A percentile compares a stretch with the other conserved stretches of the same genome.
Evolutionary conservation across 30 jellyfish, hydroid and myxozoan species (phyloP).

Genomic region (Haliclystus octoradiatus): DNA sequence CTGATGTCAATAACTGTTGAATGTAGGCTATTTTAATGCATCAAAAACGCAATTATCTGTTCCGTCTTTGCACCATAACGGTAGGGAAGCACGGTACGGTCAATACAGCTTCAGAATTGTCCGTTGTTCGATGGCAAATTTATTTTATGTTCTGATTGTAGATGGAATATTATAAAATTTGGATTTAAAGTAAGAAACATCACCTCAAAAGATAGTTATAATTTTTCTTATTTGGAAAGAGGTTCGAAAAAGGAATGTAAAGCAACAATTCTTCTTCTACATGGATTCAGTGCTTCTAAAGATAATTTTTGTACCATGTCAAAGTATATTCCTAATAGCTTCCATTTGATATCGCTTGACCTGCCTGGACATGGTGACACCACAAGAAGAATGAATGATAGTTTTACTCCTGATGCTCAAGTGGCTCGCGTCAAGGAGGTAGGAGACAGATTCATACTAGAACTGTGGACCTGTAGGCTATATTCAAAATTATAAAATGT

Average conservation of each 20-base stretch:
- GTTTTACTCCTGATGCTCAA: conserved; percentile 10
- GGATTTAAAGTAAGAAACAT: not conserved
- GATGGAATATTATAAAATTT: not conserved
- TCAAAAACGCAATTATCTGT: too few species aligned
- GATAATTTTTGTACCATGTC: conserved; percentile 42
- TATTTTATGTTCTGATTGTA: too few species aligned
- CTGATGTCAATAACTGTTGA: too few species aligned
- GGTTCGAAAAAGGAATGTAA: conserved; percentile 24
- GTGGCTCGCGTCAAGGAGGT: conserved; percentile 4
- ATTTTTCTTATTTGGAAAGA: conserved; percentile 39
- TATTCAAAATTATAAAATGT: not conserved
- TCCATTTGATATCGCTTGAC: conserved; percentile 57
- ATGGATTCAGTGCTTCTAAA: conserved; percentile 65
- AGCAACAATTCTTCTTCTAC: conserved; percentile 40
- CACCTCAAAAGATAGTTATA: not conserved
- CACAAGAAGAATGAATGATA: conserved; percentile 39
- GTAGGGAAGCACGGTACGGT: too few species aligned
- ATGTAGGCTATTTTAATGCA: too few species aligned
- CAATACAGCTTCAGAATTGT: too few species aligned
- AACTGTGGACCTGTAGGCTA: not conserved
- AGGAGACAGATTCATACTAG: not conserved
- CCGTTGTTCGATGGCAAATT: too few species aligned
- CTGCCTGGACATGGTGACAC: conserved; percentile 87
- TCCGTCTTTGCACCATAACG: too few species aligned
- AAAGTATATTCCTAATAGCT: conserved; percentile 28